Evolutionary conservation across 2,888 invertebrate genomes (phyloP), one percentile per base, ranked within the genome.

Genomic region (Sisyra nigra): DNA sequence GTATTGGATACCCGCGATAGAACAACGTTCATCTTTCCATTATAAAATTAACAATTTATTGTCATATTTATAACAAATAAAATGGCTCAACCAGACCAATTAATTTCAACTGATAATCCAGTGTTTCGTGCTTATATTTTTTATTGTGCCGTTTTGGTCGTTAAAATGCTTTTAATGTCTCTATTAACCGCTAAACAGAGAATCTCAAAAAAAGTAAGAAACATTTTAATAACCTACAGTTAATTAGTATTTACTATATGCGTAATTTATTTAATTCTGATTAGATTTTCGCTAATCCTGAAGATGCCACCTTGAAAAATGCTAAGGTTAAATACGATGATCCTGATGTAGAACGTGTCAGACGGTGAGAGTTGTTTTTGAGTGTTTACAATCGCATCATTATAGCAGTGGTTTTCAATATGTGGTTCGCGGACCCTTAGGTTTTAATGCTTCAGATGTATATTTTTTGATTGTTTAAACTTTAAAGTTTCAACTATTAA

Each of bases 251-350:
- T 40, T 18, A 13, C 10, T 11, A 29, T 3, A n/a, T 11, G 15
- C 5, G 10, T 11, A 9, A 36, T 29, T 49, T n/a, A n/a, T n/a
- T n/a, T n/a, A n/a, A n/a, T n/a, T n/a, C n/a, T n/a, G n/a, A n/a
- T 5, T 53, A 74, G 73, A 59, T 66, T 11, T 71, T 72, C 51
- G 62, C 67, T 17, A 71, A 67, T 50, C 60, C 65, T 15, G 73
- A 74, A 55, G 73, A 74, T 55, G 53, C 54, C 48, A 59, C 42
- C 52, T 41, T 46, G 19, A 17, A 43, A 30, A 56, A 59, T 44
- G 54, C 57, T 1, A 60, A 60, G 48, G 55, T 59, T 2, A 57
- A 50, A 41, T 48, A 48, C 5, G 57, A 63, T 48, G 66, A 68
- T 45, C 54, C 54, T 3, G 66, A 66, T 48, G 65, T 71, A 2